These are phyloP conservation scores for Hestina assimilis DNA, from an alignment of 1,140 invertebrate genomes.

Conservation along the genomic window DNA sequence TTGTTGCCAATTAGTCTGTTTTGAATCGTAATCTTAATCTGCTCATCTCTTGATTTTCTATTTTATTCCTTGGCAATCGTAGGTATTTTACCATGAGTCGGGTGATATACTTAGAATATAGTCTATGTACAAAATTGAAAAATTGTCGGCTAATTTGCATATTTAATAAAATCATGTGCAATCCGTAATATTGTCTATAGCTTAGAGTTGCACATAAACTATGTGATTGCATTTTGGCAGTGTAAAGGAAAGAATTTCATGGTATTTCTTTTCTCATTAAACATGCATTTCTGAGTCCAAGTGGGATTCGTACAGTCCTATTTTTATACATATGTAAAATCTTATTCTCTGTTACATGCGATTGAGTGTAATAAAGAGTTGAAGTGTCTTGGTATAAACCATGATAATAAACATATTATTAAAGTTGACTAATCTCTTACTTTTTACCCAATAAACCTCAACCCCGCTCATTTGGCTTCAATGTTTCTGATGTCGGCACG, in stretches of 20 bases:
- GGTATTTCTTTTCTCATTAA: slow-evolving; percentile 71
- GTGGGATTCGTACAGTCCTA: slow-evolving; percentile 72
- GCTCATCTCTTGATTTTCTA: slow-evolving; percentile 54
- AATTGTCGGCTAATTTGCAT: slow-evolving; percentile 68
- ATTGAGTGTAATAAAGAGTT: slow-evolving; percentile 69
- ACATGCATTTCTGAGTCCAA: slow-evolving; percentile 72
- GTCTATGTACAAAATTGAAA: slow-evolving; percentile 67
- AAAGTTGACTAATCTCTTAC: slow-evolving; percentile 42
- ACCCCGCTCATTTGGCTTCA: too few relatives aligned
- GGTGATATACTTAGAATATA: slow-evolving; percentile 49
- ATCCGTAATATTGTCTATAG: slow-evolving; percentile 62
- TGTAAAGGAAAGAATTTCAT: slow-evolving; percentile 63
- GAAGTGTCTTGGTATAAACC: slow-evolving; percentile 68
- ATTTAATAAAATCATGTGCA: slow-evolving; percentile 74
- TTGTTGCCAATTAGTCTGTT: slow-evolving; percentile 59
- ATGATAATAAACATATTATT: slow-evolving; percentile 76
- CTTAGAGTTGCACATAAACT: slow-evolving; percentile 55
- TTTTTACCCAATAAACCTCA: too few relatives aligned
- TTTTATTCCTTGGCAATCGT: slow-evolving; percentile 58
- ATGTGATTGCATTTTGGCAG: slow-evolving; percentile 75
- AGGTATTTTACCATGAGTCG: slow-evolving; percentile 54
- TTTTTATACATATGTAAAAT: slow-evolving; percentile 78
- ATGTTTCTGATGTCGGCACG: too few relatives aligned
- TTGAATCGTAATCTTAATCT: slow-evolving; percentile 49
- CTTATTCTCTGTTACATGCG: slow-evolving; percentile 73